A percentile compares a stretch with the other conserved stretches of the same genome.
Evolutionary conservation across 2,113 vertebrate genomes (phyloP).

Genomic region (Abramis brama): DNA sequence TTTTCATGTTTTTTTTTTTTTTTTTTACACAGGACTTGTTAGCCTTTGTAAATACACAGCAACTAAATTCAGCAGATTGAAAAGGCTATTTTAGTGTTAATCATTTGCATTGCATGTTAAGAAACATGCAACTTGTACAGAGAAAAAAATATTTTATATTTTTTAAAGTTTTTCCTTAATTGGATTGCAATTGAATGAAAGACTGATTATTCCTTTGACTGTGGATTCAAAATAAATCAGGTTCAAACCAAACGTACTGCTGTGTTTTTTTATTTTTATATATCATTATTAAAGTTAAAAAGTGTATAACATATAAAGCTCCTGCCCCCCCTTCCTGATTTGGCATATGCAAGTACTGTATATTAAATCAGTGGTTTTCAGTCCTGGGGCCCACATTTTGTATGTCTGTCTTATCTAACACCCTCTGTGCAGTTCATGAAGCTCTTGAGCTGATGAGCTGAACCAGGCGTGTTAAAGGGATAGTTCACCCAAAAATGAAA

Average conservation of each 20-base stretch:
- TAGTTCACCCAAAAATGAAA: too few relatives aligned
- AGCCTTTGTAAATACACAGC: not conserved
- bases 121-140: not conserved
- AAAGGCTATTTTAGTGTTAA: not conserved
- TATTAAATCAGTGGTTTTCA: too few relatives aligned
- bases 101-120: not conserved
- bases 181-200: not conserved
- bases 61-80: not conserved
- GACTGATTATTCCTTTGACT: not conserved
- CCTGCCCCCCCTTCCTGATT: not conserved
- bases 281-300: not conserved
- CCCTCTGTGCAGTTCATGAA: too few relatives aligned
- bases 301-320: not conserved
- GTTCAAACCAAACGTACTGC: not conserved
- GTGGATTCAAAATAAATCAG: not conserved
- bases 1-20: not conserved
- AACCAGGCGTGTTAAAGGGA: too few relatives aligned
- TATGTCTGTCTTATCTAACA: too few relatives aligned
- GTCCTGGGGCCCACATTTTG: too few relatives aligned
- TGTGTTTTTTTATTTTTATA: accelerated
- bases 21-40: not conserved
- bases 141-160: not conserved
- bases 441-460: too few relatives aligned
- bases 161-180: not conserved
- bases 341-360: not conserved